These are phyloP conservation scores for Plecturocebus donacophilus DNA, from an alignment of 2,113 vertebrate species.

Conservation along the genomic window DNA sequence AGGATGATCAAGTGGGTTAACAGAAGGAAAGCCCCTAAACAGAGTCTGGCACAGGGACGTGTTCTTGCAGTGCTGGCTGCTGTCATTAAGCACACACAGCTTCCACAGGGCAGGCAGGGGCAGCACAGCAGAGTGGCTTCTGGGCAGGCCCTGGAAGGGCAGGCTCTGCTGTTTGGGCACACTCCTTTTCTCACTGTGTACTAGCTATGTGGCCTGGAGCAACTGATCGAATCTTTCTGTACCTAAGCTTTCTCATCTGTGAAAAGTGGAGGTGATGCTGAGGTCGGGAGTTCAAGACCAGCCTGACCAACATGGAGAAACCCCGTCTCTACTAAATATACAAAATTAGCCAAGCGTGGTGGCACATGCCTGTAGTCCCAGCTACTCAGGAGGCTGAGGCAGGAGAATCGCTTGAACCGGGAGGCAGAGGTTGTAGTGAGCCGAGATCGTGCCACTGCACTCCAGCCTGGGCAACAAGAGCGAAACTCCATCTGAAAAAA, in stretches of 20 bases:
- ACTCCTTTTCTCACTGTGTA: neutral
- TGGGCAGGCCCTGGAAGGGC: neutral
- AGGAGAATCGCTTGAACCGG: too few species aligned
- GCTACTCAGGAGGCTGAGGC: too few species aligned
- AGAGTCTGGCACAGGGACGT: neutral
- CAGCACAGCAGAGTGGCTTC: too few species aligned
- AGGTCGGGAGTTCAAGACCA: too few species aligned
- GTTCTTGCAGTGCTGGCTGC: neutral
- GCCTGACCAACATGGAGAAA: too few species aligned
- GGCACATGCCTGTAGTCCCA: too few species aligned
- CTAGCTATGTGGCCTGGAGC: neutral
- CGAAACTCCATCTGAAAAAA: too few species aligned
- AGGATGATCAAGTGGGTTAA: neutral
- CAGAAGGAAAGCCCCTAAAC: neutral
- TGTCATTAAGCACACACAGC: neutral
- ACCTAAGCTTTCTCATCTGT: neutral
- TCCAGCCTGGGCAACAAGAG: too few species aligned
- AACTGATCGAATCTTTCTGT: neutral
- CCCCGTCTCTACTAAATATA: too few species aligned
- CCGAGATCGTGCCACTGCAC: too few species aligned
- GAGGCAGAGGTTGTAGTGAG: too few species aligned
- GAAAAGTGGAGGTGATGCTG: neutral
- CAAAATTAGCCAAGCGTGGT: too few species aligned
- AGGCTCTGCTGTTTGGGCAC: neutral
- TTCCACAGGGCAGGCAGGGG: neutral